Percentiles rank a stretch among this genome's conserved stretches.
These are phyloP conservation scores for Liolophura sinensis DNA, from an alignment of 1,140 invertebrate genomes.

Conservation along the genomic window DNA sequence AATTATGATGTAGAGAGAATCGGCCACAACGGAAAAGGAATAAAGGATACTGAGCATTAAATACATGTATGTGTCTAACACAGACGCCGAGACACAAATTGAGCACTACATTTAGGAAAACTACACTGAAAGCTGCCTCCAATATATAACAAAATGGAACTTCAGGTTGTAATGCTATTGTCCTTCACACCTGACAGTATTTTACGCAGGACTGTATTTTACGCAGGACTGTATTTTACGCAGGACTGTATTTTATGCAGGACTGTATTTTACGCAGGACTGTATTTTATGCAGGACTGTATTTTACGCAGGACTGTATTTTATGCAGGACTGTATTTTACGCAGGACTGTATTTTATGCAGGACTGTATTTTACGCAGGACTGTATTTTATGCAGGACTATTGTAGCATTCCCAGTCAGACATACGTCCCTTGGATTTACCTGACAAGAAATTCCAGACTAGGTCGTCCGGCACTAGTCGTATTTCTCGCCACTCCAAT, in stretches of 20 bases:
- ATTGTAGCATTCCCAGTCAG: constrained; percentile 8
- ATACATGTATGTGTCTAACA: not conserved
- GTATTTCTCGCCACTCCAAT: constrained; percentile 53
- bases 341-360: too few species aligned
- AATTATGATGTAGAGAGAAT: not conserved
- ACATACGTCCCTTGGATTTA: too few species aligned
- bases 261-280: too few species aligned
- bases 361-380: too few species aligned
- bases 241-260: too few species aligned
- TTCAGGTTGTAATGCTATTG: not conserved
- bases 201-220: too few species aligned
- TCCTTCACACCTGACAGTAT: constrained; percentile 1
- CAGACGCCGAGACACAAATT: not conserved
- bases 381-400: too few species aligned
- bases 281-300: too few species aligned
- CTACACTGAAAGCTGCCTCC: constrained; percentile 1
- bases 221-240: too few species aligned
- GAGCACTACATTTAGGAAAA: not conserved
- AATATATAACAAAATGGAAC: too few species aligned
- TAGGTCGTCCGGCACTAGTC: constrained; percentile 49
- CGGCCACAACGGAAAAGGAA: not conserved
- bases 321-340: too few species aligned
- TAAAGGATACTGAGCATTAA: not conserved
- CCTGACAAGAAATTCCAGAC: constrained; percentile 55
- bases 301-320: too few species aligned